Conservation (phyloP, 1,140 invertebrate genomes). For the Lepidurus apus region DNA sequence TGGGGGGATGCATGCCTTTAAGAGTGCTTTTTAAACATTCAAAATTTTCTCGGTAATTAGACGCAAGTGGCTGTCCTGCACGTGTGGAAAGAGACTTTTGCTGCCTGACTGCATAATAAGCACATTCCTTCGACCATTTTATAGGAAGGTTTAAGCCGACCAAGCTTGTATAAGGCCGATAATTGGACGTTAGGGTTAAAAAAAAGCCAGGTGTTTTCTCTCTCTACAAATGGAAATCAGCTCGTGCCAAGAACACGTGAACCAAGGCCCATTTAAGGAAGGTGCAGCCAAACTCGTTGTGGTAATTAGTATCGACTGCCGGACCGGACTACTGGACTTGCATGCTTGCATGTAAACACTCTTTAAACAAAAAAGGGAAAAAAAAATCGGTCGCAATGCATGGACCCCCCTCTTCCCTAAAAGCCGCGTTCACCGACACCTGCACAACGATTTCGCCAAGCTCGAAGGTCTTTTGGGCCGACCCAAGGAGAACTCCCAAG, state of each 20-base stretch:
- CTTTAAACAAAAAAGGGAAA: background rate
- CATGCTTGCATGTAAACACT: constrained; percentile 2
- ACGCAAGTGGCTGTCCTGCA: background rate
- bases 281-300: constrained; percentile 13
- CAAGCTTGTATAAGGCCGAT: background rate
- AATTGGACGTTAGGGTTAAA: background rate
- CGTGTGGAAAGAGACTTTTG: background rate
- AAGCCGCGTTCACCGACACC: too few species aligned
- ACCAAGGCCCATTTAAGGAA: background rate
- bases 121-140: background rate
- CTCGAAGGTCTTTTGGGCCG: too few species aligned
- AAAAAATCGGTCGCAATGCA: background rate
- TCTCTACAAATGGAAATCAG: background rate
- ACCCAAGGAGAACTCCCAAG: constrained; percentile 3
- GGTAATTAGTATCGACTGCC: background rate
- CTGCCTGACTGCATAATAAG: background rate
- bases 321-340: constrained; percentile 15
- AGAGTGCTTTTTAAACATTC: too few species aligned
- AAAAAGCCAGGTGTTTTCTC: background rate
- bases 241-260: constrained; percentile 21
- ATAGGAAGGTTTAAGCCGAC: background rate
- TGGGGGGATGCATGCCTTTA: too few species aligned
- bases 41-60: background rate
- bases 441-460: too few species aligned
- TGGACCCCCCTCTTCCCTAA: background rate